phyloP scores from a whole-genome alignment of 2,113 vertebrate species.

The Columba janthina region DNA sequence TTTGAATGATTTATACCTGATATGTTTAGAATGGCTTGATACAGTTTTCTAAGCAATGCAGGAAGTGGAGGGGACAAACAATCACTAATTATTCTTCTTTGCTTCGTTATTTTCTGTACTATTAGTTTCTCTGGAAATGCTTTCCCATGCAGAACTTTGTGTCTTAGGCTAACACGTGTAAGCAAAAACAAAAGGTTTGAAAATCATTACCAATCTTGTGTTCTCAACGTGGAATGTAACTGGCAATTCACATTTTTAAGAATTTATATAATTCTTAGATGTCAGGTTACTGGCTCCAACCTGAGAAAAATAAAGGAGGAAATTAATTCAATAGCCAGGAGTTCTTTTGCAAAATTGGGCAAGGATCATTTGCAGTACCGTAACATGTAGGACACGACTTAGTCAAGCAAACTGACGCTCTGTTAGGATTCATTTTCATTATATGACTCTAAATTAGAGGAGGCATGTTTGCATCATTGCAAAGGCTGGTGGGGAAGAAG shows the following conservation, averaged over 20 bases:
- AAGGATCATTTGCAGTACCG: background rate
- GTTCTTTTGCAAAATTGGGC: background rate
- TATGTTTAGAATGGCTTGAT: background rate
- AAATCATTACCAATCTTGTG: background rate
- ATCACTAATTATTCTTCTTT: background rate
- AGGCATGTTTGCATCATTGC: background rate
- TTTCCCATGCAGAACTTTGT: background rate
- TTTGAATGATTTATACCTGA: slow-evolving; percentile 39
- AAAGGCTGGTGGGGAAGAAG: background rate
- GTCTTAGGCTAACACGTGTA: background rate
- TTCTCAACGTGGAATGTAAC: background rate
- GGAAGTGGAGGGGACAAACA: background rate
- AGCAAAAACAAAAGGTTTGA: background rate
- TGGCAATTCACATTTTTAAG: background rate
- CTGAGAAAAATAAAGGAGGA: background rate
- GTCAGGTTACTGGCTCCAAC: background rate
- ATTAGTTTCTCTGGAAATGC: no score
- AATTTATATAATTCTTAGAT: background rate
- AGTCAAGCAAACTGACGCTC: background rate
- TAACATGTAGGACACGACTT: background rate
- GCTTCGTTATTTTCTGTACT: background rate
- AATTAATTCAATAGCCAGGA: background rate
- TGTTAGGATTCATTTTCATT: background rate
- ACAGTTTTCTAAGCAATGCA: background rate
- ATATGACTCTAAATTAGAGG: background rate